Evolutionary conservation across 1,140 invertebrate species (phyloP).

Genomic region (Panonychus citri): DNA sequence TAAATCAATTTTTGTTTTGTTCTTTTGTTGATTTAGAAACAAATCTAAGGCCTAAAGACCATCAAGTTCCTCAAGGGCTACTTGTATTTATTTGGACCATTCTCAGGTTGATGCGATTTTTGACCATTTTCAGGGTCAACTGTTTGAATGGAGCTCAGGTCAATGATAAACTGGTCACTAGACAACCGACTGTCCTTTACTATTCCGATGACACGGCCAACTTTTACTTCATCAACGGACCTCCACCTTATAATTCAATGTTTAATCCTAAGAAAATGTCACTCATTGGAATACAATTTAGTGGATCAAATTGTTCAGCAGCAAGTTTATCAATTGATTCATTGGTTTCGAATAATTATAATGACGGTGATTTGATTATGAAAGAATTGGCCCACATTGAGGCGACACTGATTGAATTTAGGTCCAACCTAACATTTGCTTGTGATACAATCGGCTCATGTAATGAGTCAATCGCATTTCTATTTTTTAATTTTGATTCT

Average conservation of each 20-base stretch:
- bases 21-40: too few species aligned
- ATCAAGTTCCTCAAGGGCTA: too few species aligned
- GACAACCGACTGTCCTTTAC: not conserved
- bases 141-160: not conserved
- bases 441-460: not conserved
- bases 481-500: not conserved
- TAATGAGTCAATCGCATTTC: not conserved
- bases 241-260: conserved; percentile 1
- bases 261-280: conserved; percentile 2
- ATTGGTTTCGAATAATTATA: not conserved
- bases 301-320: not conserved
- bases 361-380: too few species aligned
- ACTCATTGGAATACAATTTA: not conserved
- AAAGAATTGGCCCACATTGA: not conserved
- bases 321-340: not conserved
- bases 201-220: not conserved
- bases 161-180: not conserved
- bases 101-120: not conserved
- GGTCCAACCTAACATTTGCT: not conserved
- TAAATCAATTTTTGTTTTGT: too few species aligned
- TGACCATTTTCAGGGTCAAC: not conserved
- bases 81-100: not conserved
- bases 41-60: too few species aligned
- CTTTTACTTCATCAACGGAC: not conserved
- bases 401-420: not conserved